phyloP scores from a whole-genome alignment of 2,113 vertebrate genomes.

The Setophaga petechia region DNA sequence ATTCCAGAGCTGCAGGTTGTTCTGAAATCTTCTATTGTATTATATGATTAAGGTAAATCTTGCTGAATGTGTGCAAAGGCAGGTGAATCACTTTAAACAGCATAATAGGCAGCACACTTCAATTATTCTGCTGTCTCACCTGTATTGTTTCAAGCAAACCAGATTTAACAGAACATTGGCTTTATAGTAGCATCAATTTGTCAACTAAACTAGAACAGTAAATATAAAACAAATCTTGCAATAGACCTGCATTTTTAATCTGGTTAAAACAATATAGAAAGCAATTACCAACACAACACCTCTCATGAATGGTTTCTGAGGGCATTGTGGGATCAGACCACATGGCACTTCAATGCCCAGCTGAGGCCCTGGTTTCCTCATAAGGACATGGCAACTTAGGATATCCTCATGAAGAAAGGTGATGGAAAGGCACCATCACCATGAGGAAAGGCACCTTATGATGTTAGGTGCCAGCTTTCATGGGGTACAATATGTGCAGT shows the following conservation, averaged over 20 bases:
- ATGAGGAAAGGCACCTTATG: too few relatives aligned
- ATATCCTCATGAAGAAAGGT: too few relatives aligned
- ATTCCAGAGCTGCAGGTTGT: conserved; percentile 7
- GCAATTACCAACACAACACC: conserved; percentile 69
- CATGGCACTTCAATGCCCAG: fast-evolving
- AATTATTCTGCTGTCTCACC: conserved; percentile 68
- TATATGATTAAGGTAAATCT: conserved; percentile 52
- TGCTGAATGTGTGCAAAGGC: conserved; percentile 67
- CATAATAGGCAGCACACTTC: conserved; percentile 72
- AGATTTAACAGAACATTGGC: conserved; percentile 78
- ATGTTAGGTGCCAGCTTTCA: not conserved
- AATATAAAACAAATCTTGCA: conserved; percentile 82
- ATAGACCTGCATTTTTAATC: conserved; percentile 77
- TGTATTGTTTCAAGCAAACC: conserved; percentile 70
- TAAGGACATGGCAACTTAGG: not conserved
- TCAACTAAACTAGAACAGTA: conserved; percentile 82
- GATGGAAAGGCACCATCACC: too few relatives aligned
- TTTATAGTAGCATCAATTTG: conserved; percentile 78
- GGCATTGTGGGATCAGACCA: not conserved
- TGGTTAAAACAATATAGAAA: conserved; percentile 77
- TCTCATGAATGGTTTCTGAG: not conserved
- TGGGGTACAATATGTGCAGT: not conserved
- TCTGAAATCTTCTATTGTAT: conserved; percentile 34
- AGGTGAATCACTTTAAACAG: conserved; percentile 62
- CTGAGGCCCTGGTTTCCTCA: not conserved